Evolutionary conservation across 2,888 invertebrate species (phyloP), one percentile per base, ranked within the genome.

Genomic region (Dryocosmus kuriphilus): DNA sequence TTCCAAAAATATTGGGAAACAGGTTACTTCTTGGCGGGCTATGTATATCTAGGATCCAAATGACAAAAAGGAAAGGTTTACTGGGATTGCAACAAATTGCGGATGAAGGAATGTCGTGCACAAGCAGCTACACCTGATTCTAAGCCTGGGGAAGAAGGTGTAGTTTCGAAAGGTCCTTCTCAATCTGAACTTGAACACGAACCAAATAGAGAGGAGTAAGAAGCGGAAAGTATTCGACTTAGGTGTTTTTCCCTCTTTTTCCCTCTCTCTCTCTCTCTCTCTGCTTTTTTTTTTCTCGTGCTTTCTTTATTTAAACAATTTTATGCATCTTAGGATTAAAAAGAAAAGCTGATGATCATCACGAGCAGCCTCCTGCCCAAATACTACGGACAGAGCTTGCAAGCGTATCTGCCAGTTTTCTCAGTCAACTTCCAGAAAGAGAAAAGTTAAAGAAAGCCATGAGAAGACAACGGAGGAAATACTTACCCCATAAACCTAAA

Each of bases 391-490:
- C n/a, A 0, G 24, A 73, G 22, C 51, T 73, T 51, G 27, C 73
- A 22, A 14, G 1, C 6, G 35, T 73, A 8, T n/a, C 46, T 32
- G 60, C 27, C 9, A 38, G 38, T 5, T 19, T 60, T n/a, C 22
- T 75, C 2, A 24, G 55, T 30, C 35, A 75, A 24, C 60, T 75
- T 8, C 75, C 75, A 5, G 60, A 75, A n/a, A 30, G 75, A 22
- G 61, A 75, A 60, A 30, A 57, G 19, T 75, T 61, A 75, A 60
- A 60, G 57, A 75, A 75, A n/a, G 16, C 60, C 1, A 75, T 75
- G 61, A 51, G 75, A 57, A 30, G 75, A 27, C 55, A 38, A 41
- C 24, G 75, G 7, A 30, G 41, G 14, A 22, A 61, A 19, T 38
- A 75, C 35, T 41, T 61, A 6, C 75, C 61, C 11, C 57, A 61